Conservation (phyloP, 92 coral and sea anemone species). For the Actinostola sp. region DNA sequence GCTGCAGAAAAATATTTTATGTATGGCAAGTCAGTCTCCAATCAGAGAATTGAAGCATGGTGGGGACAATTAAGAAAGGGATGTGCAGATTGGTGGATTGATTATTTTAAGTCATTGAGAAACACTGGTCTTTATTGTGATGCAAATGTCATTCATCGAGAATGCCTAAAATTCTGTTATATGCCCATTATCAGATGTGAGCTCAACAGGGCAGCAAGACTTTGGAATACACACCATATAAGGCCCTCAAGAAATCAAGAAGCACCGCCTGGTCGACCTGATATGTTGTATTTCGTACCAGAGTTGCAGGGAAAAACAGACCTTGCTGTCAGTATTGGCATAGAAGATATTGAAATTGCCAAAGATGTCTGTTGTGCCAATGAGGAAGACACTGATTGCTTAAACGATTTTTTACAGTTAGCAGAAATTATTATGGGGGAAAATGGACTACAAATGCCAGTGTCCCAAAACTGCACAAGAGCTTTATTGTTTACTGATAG, state of each 20-base stretch:
- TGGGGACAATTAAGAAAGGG: conserved; percentile 32
- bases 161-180: conserved; percentile 49
- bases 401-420: conserved; percentile 21
- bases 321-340: conserved; percentile 2
- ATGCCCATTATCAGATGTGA: conserved; percentile 53
- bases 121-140: conserved; percentile 50
- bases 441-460: conserved; percentile 23
- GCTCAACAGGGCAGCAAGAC: conserved; percentile 42
- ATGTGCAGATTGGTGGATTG: conserved; percentile 58
- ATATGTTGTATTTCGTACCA: conserved; percentile 40
- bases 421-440: conserved; percentile 49
- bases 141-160: conserved; percentile 42
- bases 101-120: conserved; percentile 51
- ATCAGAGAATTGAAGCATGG: conserved; percentile 61
- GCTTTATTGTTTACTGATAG: conserved; percentile 24
- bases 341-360: conserved; percentile 30
- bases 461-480: conserved; percentile 30
- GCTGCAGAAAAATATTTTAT: conserved; percentile 24
- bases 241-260: conserved; percentile 41
- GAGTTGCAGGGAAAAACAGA: conserved; percentile 30
- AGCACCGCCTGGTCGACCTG: conserved; percentile 56
- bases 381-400: conserved; percentile 22
- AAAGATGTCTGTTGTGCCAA: conserved; percentile 32
- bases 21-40: conserved; percentile 44
- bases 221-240: conserved; percentile 62